Evolutionary conservation across 2,797 vertebrate genomes (phyloP).

Genomic region (Lemur catta): DNA sequence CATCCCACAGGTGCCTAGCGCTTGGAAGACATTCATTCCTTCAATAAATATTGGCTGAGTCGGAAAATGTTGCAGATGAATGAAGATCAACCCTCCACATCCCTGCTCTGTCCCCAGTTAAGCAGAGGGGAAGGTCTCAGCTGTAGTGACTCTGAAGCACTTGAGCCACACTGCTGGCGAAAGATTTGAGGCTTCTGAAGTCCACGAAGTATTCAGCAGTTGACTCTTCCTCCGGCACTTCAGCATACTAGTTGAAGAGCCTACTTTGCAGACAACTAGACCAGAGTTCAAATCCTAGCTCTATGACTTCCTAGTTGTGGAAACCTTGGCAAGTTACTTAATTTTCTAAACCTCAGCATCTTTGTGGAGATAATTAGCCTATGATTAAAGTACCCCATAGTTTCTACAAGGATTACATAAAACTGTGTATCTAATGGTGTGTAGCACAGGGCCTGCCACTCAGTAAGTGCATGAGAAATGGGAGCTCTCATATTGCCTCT

Average conservation of each 20-base stretch:
- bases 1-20: neutral
- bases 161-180: neutral
- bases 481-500: neutral
- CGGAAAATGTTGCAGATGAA: neutral
- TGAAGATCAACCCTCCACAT: neutral
- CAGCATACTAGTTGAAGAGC: neutral
- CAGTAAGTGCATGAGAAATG: neutral
- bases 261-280: neutral
- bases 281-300: neutral
- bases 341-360: conserved; percentile 32
- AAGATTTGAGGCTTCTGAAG: neutral
- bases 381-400: neutral
- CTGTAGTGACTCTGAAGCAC: neutral
- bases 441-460: neutral
- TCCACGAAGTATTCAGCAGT: neutral
- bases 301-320: neutral
- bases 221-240: neutral
- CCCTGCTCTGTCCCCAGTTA: neutral
- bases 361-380: neutral
- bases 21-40: neutral
- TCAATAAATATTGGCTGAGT: neutral
- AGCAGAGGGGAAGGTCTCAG: neutral
- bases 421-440: neutral
- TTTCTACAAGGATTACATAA: neutral
- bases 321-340: conserved; percentile 43